Percentiles rank a stretch among this genome's conserved stretches.
These are phyloP conservation scores for Eucidaris tribuloides DNA, from an alignment of 35 echinoderm and acorn worm species.

Conservation along the genomic window DNA sequence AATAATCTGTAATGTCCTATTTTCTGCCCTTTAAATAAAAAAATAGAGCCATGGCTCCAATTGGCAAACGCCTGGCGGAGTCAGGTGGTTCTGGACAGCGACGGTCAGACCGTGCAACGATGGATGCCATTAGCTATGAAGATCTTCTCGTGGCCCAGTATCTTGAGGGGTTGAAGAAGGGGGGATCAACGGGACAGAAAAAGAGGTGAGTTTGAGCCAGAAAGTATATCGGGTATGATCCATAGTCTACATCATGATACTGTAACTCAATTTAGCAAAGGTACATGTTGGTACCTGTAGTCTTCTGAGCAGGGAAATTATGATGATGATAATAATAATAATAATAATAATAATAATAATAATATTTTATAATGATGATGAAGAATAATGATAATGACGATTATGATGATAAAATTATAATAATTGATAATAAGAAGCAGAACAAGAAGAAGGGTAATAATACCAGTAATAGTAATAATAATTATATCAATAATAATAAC, in stretches of 20 bases:
- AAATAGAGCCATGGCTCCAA: neutral
- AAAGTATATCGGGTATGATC: neutral
- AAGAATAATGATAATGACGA: too few relatives aligned
- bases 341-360: too few relatives aligned
- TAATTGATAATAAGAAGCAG: too few relatives aligned
- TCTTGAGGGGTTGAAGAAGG: conserved; percentile 81
- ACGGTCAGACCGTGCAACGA: conserved; percentile 44
- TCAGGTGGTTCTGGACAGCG: too few relatives aligned
- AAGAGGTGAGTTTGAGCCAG: conserved; percentile 76
- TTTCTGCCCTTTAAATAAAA: neutral
- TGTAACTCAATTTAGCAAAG: neutral
- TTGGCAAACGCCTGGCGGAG: neutral
- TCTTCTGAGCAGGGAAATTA: too few relatives aligned
- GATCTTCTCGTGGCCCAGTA: conserved; percentile 92
- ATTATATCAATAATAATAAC: too few relatives aligned
- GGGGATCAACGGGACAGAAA: conserved; percentile 16
- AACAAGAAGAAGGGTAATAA: too few relatives aligned
- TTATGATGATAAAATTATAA: too few relatives aligned
- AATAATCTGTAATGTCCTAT: neutral
- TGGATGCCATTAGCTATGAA: conserved; percentile 90
- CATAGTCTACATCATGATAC: neutral
- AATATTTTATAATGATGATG: too few relatives aligned
- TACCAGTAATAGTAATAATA: too few relatives aligned
- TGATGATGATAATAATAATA: too few relatives aligned
- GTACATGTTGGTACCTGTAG: neutral